These are phyloP conservation scores for Hemitrygon akajei DNA, from an alignment of 2,797 vertebrate genomes.

Conservation along the genomic window DNA sequence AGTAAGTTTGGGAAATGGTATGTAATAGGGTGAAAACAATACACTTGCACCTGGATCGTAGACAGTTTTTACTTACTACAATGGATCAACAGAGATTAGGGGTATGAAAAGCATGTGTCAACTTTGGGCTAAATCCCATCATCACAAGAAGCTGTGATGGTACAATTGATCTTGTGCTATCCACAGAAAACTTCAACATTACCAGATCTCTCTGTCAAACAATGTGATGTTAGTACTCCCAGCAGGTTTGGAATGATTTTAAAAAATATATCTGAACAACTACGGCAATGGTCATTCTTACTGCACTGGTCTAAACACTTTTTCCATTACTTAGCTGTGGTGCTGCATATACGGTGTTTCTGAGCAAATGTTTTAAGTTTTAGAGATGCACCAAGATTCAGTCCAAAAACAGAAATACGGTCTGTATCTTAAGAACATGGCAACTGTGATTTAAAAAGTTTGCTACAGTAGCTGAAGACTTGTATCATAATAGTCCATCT, in stretches of 20 bases:
- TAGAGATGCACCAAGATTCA: neutral
- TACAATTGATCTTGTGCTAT: neutral
- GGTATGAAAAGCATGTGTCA: neutral
- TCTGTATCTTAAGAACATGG: neutral
- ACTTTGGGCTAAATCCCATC: too few relatives aligned
- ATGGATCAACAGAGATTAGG: too few relatives aligned
- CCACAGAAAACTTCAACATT: neutral
- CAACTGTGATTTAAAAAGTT: neutral
- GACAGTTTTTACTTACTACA: neutral
- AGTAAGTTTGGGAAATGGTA: too few relatives aligned
- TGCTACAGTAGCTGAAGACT: neutral
- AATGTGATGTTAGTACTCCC: neutral
- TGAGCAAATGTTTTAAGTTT: neutral
- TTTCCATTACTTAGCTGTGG: neutral
- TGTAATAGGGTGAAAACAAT: too few relatives aligned
- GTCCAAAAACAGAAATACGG: neutral
- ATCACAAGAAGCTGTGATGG: too few relatives aligned
- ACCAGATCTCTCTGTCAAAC: neutral
- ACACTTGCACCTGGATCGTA: neutral
- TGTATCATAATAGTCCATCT: neutral
- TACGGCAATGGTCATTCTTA: neutral
- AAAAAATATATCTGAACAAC: neutral
- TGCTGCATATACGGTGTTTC: neutral
- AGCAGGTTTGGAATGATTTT: neutral
- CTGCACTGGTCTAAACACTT: neutral